Conservation (phyloP, 2,797 vertebrate species). For the Rhadinocentrus ornatus region DNA sequence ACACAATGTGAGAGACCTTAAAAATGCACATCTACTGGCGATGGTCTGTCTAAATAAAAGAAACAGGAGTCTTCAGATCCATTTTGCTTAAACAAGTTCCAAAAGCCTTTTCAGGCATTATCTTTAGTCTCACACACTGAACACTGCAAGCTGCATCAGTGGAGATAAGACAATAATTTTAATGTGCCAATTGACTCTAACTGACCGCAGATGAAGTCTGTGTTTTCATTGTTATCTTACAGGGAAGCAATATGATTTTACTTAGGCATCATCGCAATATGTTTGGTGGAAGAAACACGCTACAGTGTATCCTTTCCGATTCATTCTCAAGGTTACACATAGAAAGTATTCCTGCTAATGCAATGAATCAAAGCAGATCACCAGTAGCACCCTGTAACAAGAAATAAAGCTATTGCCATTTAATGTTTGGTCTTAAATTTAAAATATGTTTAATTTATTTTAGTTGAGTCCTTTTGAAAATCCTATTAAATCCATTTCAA, state of each 20-base stretch:
- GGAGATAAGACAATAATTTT: conserved; percentile 53
- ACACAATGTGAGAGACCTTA: conserved; percentile 36
- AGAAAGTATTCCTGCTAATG: conserved; percentile 31
- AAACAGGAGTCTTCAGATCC: conserved; percentile 32
- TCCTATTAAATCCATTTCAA: neutral
- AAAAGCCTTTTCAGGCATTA: conserved; percentile 40
- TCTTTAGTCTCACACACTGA: conserved; percentile 42
- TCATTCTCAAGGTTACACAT: conserved; percentile 44
- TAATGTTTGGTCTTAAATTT: neutral
- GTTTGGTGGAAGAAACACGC: conserved; percentile 37
- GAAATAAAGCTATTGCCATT: conserved; percentile 2
- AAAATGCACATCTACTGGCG: conserved; percentile 24
- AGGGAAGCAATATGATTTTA: conserved; percentile 41
- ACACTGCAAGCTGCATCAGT: conserved; percentile 31
- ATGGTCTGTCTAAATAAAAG: conserved; percentile 18
- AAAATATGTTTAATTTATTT: neutral
- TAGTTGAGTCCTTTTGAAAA: neutral
- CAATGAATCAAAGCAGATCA: conserved; percentile 25
- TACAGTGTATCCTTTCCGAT: conserved; percentile 5
- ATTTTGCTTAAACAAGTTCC: conserved; percentile 47
- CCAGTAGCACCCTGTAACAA: neutral
- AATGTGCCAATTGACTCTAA: conserved; percentile 40
- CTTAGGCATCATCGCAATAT: conserved; percentile 37
- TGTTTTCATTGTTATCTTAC: conserved; percentile 49
- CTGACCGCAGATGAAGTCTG: conserved; percentile 44